phyloP scores from a whole-genome alignment of 1,140 invertebrate species.

The Mylabris phalerata region DNA sequence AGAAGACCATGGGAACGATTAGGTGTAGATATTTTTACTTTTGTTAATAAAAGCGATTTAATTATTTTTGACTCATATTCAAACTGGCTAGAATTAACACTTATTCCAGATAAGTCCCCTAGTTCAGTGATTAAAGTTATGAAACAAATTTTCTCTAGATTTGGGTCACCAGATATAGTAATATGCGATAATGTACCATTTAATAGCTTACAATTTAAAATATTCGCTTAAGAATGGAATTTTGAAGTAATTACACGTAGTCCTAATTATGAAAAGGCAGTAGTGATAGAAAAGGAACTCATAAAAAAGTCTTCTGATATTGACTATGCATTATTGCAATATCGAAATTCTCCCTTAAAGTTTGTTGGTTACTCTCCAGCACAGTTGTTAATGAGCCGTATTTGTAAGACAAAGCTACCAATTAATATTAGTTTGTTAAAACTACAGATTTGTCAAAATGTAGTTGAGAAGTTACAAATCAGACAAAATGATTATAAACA shows the following conservation, averaged over 20 bases:
- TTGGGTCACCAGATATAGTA: slow-evolving; percentile 30
- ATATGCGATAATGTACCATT: slow-evolving; percentile 33
- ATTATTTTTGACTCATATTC: slow-evolving; percentile 29
- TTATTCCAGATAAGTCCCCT: slow-evolving; percentile 22
- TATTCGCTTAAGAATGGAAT: slow-evolving; percentile 27
- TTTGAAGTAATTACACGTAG: slow-evolving; percentile 29
- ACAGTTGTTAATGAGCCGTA: slow-evolving; percentile 20
- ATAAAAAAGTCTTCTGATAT: not conserved
- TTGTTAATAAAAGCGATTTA: slow-evolving; percentile 19
- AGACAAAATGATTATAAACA: slow-evolving; percentile 1
- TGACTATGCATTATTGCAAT: slow-evolving; percentile 11
- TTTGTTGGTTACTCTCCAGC: slow-evolving; percentile 11
- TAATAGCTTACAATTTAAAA: slow-evolving; percentile 21
- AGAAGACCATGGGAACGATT: slow-evolving; percentile 20
- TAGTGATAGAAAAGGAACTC: slow-evolving; percentile 13
- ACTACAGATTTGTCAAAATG: slow-evolving; percentile 3
- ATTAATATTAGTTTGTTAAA: slow-evolving; percentile 5
- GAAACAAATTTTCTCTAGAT: slow-evolving; percentile 28
- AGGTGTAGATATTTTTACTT: slow-evolving; percentile 19
- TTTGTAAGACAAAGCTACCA: slow-evolving; percentile 14
- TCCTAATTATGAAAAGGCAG: slow-evolving; percentile 29
- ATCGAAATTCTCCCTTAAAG: slow-evolving; percentile 16
- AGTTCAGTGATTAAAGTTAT: slow-evolving; percentile 22
- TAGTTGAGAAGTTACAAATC: not conserved
- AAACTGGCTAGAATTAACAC: slow-evolving; percentile 33